A percentile compares a stretch with the other conserved stretches of the same genome.
phyloP scores from a whole-genome alignment of 2,797 vertebrate genomes.

The Cottoperca gobio region DNA sequence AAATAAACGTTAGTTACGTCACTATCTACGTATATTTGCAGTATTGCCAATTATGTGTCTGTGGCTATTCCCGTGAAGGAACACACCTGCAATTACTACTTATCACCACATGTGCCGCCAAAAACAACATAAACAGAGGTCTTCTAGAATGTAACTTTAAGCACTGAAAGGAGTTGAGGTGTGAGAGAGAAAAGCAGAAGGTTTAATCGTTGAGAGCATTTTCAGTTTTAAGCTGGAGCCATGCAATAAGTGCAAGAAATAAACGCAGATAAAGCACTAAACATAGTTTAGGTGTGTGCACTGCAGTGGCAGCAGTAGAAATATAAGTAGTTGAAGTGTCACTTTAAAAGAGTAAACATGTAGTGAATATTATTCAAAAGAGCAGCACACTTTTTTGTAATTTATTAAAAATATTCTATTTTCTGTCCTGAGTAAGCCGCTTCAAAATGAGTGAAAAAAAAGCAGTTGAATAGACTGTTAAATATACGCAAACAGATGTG shows the following conservation, averaged over 20 bases:
- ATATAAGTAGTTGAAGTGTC: constrained; percentile 25
- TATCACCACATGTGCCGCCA: no score
- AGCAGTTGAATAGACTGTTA: constrained; percentile 38
- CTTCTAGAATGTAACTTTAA: neutral
- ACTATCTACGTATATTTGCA: no score
- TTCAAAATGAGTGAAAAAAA: constrained; percentile 33
- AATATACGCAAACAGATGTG: constrained; percentile 57
- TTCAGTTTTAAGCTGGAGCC: neutral
- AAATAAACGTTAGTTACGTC: no score
- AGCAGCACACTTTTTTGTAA: neutral
- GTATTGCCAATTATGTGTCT: no score
- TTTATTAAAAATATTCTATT: constrained; percentile 26
- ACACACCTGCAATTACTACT: no score
- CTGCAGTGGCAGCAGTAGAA: constrained; percentile 8
- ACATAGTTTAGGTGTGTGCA: neutral
- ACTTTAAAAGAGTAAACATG: constrained; percentile 7
- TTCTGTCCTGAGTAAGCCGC: constrained; percentile 36
- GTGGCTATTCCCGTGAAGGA: no score
- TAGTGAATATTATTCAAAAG: constrained; percentile 13
- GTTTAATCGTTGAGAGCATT: neutral
- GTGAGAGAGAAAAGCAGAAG: neutral
- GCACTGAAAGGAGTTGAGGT: neutral
- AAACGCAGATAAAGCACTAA: constrained; percentile 8
- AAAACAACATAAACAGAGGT: no score
- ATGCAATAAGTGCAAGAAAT: neutral